Evolutionary conservation across 1,140 invertebrate genomes (phyloP).

Genomic region (Heliconius hermathena): DNA sequence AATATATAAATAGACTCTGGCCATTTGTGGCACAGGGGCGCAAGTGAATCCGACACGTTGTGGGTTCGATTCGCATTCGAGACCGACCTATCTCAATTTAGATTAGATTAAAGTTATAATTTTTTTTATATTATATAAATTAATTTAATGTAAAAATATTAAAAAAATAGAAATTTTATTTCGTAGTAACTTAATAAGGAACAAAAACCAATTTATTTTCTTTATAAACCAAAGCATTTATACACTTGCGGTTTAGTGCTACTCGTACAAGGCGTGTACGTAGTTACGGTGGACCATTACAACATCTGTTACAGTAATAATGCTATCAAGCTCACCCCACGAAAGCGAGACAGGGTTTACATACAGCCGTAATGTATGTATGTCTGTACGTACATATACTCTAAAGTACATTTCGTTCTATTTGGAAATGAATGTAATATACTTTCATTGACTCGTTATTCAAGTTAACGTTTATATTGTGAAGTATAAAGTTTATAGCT

Average conservation of each 20-base stretch:
- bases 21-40: neutral
- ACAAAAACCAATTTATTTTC: neutral
- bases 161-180: too few relatives aligned
- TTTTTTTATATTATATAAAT: too few relatives aligned
- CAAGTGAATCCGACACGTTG: neutral
- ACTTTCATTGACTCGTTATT: conserved; percentile 33
- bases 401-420: conserved; percentile 14
- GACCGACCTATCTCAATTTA: neutral
- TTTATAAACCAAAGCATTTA: neutral
- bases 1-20: neutral
- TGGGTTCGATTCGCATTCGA: neutral
- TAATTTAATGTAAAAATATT: neutral
- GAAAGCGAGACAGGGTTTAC: conserved; percentile 12
- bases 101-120: too few relatives aligned
- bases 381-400: neutral
- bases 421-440: conserved; percentile 22
- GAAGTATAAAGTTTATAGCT: conserved; percentile 20
- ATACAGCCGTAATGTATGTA: neutral
- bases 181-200: neutral
- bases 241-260: conserved; percentile 3
- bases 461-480: conserved; percentile 16
- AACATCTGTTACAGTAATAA: conserved; percentile 39
- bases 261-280: conserved; percentile 6
- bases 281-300: conserved; percentile 22
- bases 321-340: conserved; percentile 28